Conservation (phyloP, 1,140 invertebrate species). For the Pogonognathellus flavescens region DNA sequence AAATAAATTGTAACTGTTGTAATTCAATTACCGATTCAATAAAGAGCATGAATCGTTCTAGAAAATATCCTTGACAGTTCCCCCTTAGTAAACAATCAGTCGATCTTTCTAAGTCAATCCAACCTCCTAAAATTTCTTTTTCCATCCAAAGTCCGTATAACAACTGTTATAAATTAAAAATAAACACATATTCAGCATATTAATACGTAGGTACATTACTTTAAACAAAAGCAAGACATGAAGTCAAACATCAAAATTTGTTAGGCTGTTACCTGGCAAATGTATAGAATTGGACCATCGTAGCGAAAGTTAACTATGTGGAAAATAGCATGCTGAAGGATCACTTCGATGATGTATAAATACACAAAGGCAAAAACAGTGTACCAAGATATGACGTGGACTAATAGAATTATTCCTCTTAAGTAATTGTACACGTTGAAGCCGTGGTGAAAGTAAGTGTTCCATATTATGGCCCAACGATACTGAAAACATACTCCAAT, state of each 20-base stretch:
- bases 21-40: constrained; percentile 2
- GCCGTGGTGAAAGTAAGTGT: background rate
- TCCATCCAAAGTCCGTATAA: background rate
- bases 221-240: no score
- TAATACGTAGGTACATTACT: background rate
- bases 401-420: background rate
- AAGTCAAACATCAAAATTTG: no score
- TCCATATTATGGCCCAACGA: background rate
- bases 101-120: background rate
- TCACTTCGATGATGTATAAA: background rate
- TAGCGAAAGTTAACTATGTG: background rate
- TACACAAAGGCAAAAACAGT: background rate
- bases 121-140: background rate
- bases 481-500: background rate
- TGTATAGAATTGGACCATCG: background rate
- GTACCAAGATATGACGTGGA: background rate
- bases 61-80: background rate
- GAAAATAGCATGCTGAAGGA: background rate
- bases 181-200: no score
- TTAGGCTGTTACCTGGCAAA: background rate
- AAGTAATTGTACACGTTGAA: background rate
- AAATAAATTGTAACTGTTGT: background rate
- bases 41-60: background rate
- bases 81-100: background rate
- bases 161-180: background rate